Conservation (phyloP, 1,140 invertebrate species). For the Danaus plexippus region DNA sequence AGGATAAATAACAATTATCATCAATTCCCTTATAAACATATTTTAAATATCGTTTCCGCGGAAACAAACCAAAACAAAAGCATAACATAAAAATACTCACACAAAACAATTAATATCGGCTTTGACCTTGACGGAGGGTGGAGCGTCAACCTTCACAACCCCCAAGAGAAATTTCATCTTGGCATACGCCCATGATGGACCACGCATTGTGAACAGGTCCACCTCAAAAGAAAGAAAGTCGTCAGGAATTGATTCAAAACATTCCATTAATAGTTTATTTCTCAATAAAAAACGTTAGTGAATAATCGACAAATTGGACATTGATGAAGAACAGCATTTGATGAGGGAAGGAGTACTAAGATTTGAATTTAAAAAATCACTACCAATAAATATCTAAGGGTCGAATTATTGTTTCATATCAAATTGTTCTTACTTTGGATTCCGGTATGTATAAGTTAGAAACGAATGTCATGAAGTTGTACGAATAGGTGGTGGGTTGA, state of each 20-base stretch:
- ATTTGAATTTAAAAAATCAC: no score
- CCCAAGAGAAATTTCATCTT: conserved; percentile 83
- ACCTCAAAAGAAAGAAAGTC: conserved; percentile 51
- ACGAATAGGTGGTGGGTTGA: conserved; percentile 87
- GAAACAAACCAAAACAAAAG: not conserved
- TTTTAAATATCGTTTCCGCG: no score
- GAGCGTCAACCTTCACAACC: conserved; percentile 76
- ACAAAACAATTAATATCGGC: conserved; percentile 80
- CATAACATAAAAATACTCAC: conserved; percentile 44
- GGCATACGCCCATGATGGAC: conserved; percentile 78
- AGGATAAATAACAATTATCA: no score
- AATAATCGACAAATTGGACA: no score
- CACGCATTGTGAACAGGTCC: conserved; percentile 90
- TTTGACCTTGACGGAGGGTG: conserved; percentile 71
- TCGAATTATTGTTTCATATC: no score
- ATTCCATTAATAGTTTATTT: no score
- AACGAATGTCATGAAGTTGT: conserved; percentile 92
- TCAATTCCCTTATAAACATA: no score
- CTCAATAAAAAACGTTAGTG: no score
- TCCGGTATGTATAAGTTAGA: conserved; percentile 84
- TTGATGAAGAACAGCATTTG: no score
- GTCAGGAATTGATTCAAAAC: not conserved
- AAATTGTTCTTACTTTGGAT: conserved; percentile 29
- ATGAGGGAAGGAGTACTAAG: no score
- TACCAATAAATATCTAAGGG: no score